phyloP scores from a whole-genome alignment of 92 coral and sea anemone genomes.

The Muricea muricata region DNA sequence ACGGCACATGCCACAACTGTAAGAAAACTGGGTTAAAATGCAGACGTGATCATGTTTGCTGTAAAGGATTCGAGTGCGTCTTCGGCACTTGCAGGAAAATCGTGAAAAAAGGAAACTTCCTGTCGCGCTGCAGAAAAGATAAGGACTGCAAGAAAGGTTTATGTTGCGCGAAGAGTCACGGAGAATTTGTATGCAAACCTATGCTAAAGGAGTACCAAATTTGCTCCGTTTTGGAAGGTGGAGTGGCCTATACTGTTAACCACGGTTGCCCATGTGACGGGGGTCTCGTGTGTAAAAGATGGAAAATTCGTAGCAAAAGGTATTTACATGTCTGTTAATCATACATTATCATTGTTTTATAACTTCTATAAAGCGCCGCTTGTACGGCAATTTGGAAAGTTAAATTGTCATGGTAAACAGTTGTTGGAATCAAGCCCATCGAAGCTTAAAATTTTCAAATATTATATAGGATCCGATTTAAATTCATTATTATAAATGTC shows the following conservation, averaged over 20 bases:
- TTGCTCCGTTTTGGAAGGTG: conserved; percentile 89
- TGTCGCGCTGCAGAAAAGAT: conserved; percentile 80
- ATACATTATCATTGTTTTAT: not conserved
- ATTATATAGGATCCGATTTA: too few relatives aligned
- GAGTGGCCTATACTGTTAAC: conserved; percentile 84
- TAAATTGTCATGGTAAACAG: too few relatives aligned
- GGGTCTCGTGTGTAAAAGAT: conserved; percentile 77
- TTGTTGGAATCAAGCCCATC: too few relatives aligned
- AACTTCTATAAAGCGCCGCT: too few relatives aligned
- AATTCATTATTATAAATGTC: too few relatives aligned
- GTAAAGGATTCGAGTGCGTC: conserved; percentile 88
- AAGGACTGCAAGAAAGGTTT: conserved; percentile 81
- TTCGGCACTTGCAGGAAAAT: conserved; percentile 85
- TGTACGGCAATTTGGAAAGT: too few relatives aligned
- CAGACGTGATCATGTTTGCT: conserved; percentile 87
- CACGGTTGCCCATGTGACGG: conserved; percentile 91
- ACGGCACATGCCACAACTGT: conserved; percentile 88
- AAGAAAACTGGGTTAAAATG: conserved; percentile 74
- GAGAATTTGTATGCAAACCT: conserved; percentile 86
- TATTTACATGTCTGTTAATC: not conserved
- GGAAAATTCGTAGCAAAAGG: not conserved
- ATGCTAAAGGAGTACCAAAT: conserved; percentile 78
- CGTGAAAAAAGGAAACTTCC: conserved; percentile 68
- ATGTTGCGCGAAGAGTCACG: conserved; percentile 94
- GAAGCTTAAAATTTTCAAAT: too few relatives aligned